phyloP scores from a whole-genome alignment of 2,888 invertebrate genomes.

The Anticlea derivata region DNA sequence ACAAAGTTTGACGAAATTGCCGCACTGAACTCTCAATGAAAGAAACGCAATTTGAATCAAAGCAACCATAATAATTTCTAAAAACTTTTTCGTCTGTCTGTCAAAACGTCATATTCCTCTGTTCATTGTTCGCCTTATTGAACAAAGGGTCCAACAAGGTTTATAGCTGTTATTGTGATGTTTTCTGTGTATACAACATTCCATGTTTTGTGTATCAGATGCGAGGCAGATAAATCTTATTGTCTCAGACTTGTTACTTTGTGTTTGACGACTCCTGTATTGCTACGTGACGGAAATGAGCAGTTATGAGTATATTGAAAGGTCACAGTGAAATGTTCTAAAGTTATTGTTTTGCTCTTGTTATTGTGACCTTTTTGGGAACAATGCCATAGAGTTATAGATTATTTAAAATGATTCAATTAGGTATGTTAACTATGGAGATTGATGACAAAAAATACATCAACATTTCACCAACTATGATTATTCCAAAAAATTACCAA shows the following conservation, averaged over 20 bases:
- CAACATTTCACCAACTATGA: no score
- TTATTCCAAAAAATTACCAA: no score
- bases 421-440: no score
- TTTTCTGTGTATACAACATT: slow-evolving; percentile 5
- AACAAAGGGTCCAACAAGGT: slow-evolving; percentile 2
- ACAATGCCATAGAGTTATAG: no score
- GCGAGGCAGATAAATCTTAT: slow-evolving; percentile 4
- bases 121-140: slow-evolving; percentile 8
- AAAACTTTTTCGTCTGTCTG: slow-evolving; percentile 1
- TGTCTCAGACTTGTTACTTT: neutral
- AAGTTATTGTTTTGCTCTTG: no score
- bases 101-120: slow-evolving; percentile 5
- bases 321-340: neutral
- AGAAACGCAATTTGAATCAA: no score
- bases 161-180: neutral
- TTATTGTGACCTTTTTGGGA: no score
- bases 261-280: neutral
- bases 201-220: slow-evolving; percentile 12
- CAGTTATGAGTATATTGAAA: neutral
- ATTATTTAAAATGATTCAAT: no score
- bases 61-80: no score
- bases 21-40: no score
- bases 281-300: neutral
- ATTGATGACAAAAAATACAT: no score
- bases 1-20: no score